These are phyloP conservation scores for Diorhabda elongata DNA, from an alignment of 1,140 invertebrate species.

Conservation along the genomic window DNA sequence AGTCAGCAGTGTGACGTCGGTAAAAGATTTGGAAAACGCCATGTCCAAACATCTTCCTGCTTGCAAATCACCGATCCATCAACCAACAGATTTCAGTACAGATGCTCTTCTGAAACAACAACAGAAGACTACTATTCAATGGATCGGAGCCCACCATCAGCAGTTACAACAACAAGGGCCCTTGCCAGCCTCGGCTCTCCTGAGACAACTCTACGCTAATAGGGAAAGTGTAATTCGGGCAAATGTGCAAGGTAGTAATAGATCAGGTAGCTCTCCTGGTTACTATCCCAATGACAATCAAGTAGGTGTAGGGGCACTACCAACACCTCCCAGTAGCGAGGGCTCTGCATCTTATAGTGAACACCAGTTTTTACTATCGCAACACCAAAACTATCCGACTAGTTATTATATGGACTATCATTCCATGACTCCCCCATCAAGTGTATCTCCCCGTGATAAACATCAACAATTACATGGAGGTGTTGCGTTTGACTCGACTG, in stretches of 20 bases:
- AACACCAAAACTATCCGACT: constrained; percentile 56
- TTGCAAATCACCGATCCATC: constrained; percentile 57
- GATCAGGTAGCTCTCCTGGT: constrained; percentile 44
- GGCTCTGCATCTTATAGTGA: constrained; percentile 67
- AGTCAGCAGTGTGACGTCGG: constrained; percentile 56
- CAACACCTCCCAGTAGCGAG: constrained; percentile 82
- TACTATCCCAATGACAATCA: constrained; percentile 44
- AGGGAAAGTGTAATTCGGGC: constrained; percentile 91
- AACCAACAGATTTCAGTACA: constrained; percentile 81
- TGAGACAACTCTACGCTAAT: constrained; percentile 87
- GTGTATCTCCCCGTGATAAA: constrained; percentile 88
- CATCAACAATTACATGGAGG: constrained; percentile 57
- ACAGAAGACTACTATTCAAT: constrained; percentile 86
- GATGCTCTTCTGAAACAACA: constrained; percentile 78
- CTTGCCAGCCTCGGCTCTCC: constrained; percentile 75
- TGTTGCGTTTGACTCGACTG: constrained; percentile 45
- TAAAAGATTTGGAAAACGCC: constrained; percentile 89
- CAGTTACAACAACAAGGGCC: constrained; percentile 53
- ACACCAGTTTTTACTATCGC: constrained; percentile 64
- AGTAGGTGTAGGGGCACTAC: constrained; percentile 67
- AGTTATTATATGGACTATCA: constrained; percentile 77
- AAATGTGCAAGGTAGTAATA: constrained; percentile 68
- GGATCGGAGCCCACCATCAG: constrained; percentile 83
- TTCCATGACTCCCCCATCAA: constrained; percentile 92
- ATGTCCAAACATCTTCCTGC: constrained; percentile 93